phyloP scores from a whole-genome alignment of 2,113 vertebrate genomes.

The Oreotragus oreotragus region DNA sequence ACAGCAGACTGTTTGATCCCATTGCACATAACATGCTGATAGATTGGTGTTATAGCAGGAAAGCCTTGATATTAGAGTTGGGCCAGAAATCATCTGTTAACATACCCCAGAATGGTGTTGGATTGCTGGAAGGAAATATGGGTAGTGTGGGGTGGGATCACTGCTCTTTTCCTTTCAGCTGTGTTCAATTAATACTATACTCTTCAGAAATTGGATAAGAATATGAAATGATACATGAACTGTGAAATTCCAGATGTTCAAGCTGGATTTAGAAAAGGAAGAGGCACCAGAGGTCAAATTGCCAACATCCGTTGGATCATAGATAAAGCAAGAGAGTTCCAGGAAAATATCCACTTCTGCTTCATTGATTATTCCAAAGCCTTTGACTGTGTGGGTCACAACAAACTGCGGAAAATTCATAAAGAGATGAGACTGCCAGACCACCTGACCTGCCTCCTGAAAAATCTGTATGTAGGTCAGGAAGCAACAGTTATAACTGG shows the following conservation, averaged over 20 bases:
- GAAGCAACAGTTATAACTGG: neutral
- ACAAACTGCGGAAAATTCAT: neutral
- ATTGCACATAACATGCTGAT: rapidly evolving
- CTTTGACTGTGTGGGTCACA: neutral
- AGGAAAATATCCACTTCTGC: neutral
- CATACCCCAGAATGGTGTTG: rapidly evolving
- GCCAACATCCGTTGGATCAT: neutral
- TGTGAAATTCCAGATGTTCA: neutral
- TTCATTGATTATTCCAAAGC: neutral
- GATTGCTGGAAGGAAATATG: neutral
- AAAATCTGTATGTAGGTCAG: neutral
- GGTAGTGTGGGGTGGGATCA: rapidly evolving
- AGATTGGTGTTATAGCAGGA: neutral
- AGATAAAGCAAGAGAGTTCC: neutral
- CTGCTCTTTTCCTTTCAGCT: neutral
- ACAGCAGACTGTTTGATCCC: neutral
- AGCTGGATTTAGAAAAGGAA: neutral
- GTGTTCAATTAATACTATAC: neutral
- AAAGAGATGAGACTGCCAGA: neutral
- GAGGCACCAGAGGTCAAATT: neutral
- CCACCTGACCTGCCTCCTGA: neutral
- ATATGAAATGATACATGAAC: neutral
- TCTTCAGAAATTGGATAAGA: neutral
- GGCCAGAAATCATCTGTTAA: neutral
- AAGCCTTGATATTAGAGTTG: neutral